Evolutionary conservation across 2,888 invertebrate genomes (phyloP).

Genomic region (Serrognathus titanus): DNA sequence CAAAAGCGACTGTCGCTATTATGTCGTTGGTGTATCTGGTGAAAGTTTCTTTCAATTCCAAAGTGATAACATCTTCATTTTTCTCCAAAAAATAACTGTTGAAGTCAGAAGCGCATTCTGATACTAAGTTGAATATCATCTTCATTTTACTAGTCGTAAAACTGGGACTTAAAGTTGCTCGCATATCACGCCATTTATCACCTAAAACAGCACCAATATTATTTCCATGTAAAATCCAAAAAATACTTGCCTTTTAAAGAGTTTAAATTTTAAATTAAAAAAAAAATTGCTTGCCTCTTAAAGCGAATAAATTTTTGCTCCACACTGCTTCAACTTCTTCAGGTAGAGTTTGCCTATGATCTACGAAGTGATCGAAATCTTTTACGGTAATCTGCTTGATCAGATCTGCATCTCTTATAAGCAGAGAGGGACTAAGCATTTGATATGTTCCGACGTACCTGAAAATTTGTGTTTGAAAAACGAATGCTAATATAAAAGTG

Average conservation of each 20-base stretch:
- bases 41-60: conserved; percentile 50
- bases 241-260: conserved; percentile 20
- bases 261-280: conserved; percentile 26
- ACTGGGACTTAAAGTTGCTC: conserved; percentile 45
- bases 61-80: conserved; percentile 20
- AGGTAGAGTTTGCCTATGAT: conserved; percentile 33
- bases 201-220: conserved; percentile 18
- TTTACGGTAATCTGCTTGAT: conserved; percentile 43
- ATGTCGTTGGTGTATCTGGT: conserved; percentile 54
- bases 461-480: conserved; percentile 3
- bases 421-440: conserved; percentile 24
- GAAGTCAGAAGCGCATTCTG: conserved; percentile 29
- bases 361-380: conserved; percentile 45
- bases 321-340: conserved; percentile 29
- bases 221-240: conserved; percentile 7
- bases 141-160: conserved; percentile 45
- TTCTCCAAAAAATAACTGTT: conserved; percentile 28
- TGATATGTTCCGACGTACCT: conserved; percentile 32
- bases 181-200: conserved; percentile 43
- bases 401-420: conserved; percentile 35
- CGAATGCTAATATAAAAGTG: not conserved
- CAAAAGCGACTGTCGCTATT: conserved; percentile 55
- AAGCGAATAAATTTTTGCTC: conserved; percentile 24
- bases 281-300: too few relatives aligned
- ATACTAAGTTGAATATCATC: conserved; percentile 35